Base-by-base conservation (phyloP, 1,140 invertebrate genomes). In the Trigoniulus corallinus region DNA sequence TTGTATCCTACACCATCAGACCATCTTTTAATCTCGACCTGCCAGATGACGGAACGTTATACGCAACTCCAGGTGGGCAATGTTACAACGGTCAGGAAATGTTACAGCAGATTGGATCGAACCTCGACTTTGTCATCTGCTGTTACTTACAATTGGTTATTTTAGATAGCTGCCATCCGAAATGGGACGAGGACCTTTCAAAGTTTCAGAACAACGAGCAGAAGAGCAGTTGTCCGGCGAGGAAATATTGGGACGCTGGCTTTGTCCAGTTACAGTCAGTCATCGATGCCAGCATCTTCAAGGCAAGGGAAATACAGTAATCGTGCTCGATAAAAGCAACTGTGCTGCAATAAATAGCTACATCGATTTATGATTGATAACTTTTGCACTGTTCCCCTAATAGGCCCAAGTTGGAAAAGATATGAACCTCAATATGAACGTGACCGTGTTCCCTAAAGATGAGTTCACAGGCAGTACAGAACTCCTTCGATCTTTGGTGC, bases 401-500 rank as follows among this genome's bases (percentile, higher is more conserved):
- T n/a, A n/a, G n/a, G n/a, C n/a, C n/a, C n/a, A n/a, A n/a, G n/a
- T n/a, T n/a, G n/a, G n/a, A n/a, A n/a, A n/a, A n/a, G n/a, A n/a
- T n/a, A n/a, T n/a, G 85, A 7, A 34, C 15, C 15, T 34, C 7
- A 15, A 34, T 15, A 34, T 34, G 29, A 34, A 15, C 15, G 29
- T 34, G 15, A 34, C 29, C 15, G 7, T 34, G 29, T 51, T 51
- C 22, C 49, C 49, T 25, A 51, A 51, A 45, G 18, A 3, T 15
- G 46, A 21, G 23, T 48, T n/a, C 29, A 45, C 15, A 7, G 40
- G 29, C 18, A 27, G 21, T 20, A 51, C 21, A 3, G 41, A 45
- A 3, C 22, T 7, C 41, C 78, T 83, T 58, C 72, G 82, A 26
- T 77, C 80, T 41, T 72, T 86, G 26, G 81, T 87, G 63, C 81